phyloP scores from a whole-genome alignment of 2,113 vertebrate genomes.

The Sylvilagus bachmani region DNA sequence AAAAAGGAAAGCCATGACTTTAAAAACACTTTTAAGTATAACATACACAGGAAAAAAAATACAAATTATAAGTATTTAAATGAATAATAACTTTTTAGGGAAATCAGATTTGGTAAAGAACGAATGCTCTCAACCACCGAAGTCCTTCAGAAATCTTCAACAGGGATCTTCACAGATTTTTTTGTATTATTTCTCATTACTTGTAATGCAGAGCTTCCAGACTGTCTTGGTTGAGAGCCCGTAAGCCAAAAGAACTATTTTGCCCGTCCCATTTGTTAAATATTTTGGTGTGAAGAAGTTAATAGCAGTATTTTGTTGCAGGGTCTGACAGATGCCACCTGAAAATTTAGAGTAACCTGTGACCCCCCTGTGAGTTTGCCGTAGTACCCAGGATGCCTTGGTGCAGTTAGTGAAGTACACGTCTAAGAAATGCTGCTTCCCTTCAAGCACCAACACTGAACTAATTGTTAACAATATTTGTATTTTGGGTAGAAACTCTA shows the following conservation, averaged over 20 bases:
- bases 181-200: neutral
- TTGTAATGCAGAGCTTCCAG: neutral
- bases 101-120: neutral
- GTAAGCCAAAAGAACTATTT: neutral
- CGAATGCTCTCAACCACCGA: neutral
- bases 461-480: neutral
- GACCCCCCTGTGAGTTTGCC: neutral
- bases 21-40: neutral
- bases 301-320: neutral
- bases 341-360: neutral
- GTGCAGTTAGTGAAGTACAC: neutral
- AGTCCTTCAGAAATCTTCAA: neutral
- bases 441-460: neutral
- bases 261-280: neutral
- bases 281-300: neutral
- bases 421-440: neutral
- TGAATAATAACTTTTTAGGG: neutral
- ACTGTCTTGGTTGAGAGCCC: neutral
- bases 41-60: neutral
- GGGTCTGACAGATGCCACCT: neutral
- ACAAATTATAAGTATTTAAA: conserved; percentile 17
- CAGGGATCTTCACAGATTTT: neutral
- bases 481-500: neutral
- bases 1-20: conserved; percentile 2
- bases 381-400: neutral